These are phyloP conservation scores for Chelonus formosanus DNA, from an alignment of 2,888 invertebrate genomes.

Conservation along the genomic window DNA sequence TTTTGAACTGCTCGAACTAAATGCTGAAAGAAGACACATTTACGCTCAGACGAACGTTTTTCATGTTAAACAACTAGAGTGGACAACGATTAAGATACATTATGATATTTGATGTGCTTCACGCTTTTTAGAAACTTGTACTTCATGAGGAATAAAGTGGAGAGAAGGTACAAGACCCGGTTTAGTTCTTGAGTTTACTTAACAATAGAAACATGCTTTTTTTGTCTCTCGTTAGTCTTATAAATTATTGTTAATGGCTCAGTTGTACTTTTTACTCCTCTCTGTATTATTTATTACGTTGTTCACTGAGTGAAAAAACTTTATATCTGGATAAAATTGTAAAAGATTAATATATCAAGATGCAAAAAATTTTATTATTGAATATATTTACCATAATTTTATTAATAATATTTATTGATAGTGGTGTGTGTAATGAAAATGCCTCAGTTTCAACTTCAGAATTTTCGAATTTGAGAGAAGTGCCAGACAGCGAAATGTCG, in stretches of 20 bases:
- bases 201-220: slow-evolving; percentile 36
- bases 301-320: not conserved
- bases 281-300: slow-evolving; percentile 1
- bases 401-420: too few relatives aligned
- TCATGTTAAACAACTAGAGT: slow-evolving; percentile 49
- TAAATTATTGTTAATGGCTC: not conserved
- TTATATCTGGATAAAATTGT: too few relatives aligned
- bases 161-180: slow-evolving; percentile 36
- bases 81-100: slow-evolving; percentile 46
- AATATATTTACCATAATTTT: too few relatives aligned
- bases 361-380: too few relatives aligned
- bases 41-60: slow-evolving; percentile 35
- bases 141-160: slow-evolving; percentile 47
- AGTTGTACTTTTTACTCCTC: not conserved
- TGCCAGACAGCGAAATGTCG: too few relatives aligned
- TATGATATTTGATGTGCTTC: slow-evolving; percentile 41
- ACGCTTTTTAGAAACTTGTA: slow-evolving; percentile 56
- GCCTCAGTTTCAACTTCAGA: too few relatives aligned
- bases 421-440: not conserved
- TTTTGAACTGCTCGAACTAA: slow-evolving; percentile 50
- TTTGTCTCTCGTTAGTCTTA: not conserved
- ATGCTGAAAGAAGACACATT: slow-evolving; percentile 30
- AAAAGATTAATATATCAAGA: too few relatives aligned
- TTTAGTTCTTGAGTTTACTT: slow-evolving; percentile 50
- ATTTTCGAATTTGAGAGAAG: too few relatives aligned